Evolutionary conservation across 1,140 invertebrate species (phyloP), one percentile per base, ranked within the genome.

Genomic region (Drusus annulatus): DNA sequence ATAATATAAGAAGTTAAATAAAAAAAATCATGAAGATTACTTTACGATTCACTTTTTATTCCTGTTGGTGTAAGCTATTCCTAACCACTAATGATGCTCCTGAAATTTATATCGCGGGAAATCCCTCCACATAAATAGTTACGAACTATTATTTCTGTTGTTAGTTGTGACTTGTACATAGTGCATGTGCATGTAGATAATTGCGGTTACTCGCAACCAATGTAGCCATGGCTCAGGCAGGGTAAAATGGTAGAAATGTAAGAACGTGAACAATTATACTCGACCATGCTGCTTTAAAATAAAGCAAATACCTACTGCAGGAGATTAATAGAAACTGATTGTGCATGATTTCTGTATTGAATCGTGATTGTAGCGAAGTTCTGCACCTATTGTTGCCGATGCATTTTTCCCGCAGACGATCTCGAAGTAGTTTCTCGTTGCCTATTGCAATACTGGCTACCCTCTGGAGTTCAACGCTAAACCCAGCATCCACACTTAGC

Each of bases 311-410:
- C 36, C 36, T 45, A 76, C 58, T 60, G 45, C 62, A 50, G 78
- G 54, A 82, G 81, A 82, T 82, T 80, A 80, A 78, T 82, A 82
- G 81, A 82, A 82, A 80, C 81, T 80, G 81, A 82, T 82, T 80
- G 78, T 75, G 74, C 81, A 80, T 80, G 79, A 82, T 82, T 82
- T 77, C 81, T 78, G 81, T 77, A 74, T 79, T 78, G 81, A 75
- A 82, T 82, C 81, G 81, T 82, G 81, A 82, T 82, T 79, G 78
- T 68, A 73, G 73, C 54, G 54, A 60, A 25, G 36, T 23, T 28
- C 50, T 56, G 69, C 21, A 56, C 17, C 69, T 65, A 78, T 78
- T 78, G 63, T 65, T 68, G 78, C 45, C 68, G 63, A 56, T 73
- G 78, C 69, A 82, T 76, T 77, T 81, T 77, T 80, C 65, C 52